Conservation (phyloP, 2,888 invertebrate species). For the Branchellion lobata region DNA sequence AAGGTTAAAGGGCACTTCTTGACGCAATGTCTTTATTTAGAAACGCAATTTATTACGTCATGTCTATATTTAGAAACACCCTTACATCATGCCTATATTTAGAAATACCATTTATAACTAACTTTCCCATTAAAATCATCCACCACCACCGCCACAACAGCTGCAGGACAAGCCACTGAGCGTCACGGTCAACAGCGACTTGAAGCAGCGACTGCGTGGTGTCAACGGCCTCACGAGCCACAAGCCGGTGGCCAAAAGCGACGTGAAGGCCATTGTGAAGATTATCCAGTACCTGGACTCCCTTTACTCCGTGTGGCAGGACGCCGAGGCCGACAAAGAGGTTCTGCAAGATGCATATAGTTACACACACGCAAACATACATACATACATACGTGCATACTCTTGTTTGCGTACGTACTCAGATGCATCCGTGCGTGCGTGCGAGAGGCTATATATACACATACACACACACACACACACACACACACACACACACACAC, state of each 20-base stretch:
- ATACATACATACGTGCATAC: background rate
- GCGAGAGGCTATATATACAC: no score
- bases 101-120: no score
- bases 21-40: no score
- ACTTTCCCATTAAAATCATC: no score
- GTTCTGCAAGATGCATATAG: constrained; percentile 51
- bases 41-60: no score
- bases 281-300: constrained; percentile 86
- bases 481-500: background rate
- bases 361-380: no score
- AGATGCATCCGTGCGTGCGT: background rate
- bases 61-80: no score
- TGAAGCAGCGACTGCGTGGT: constrained; percentile 87
- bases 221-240: constrained; percentile 60
- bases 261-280: constrained; percentile 86
- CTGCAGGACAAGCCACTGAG: constrained; percentile 85
- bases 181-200: constrained; percentile 92
- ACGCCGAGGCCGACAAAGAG: constrained; percentile 61
- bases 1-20: constrained; percentile 66
- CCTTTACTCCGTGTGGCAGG: constrained; percentile 76
- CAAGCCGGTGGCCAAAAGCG: constrained; percentile 68
- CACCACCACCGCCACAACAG: constrained; percentile 62
- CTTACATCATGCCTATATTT: no score
- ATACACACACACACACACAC: constrained; percentile 17
- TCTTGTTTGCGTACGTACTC: constrained; percentile 55